These are phyloP conservation scores for Acanthosepion pharaonis DNA, from an alignment of 2,888 invertebrate species.

Conservation along the genomic window DNA sequence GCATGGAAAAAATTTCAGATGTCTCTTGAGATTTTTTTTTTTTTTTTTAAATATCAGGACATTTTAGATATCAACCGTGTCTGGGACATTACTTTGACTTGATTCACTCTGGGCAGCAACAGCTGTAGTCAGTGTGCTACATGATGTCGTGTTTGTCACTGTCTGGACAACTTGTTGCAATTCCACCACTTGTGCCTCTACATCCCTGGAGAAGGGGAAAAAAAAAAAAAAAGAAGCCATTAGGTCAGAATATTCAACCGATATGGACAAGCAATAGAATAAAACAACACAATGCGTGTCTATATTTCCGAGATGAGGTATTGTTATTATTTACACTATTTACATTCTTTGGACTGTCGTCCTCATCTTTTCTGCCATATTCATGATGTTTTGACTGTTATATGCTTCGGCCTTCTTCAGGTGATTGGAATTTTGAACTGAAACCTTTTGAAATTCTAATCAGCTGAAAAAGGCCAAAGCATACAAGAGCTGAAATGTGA, in stretches of 20 bases:
- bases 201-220: constrained; percentile 58
- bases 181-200: constrained; percentile 70
- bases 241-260: not conserved
- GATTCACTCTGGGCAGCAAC: not conserved
- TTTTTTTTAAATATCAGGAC: not conserved
- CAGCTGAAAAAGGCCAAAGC: no score
- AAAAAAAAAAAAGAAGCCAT: not conserved
- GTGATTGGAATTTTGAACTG: no score
- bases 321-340: no score
- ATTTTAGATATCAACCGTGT: not conserved
- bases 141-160: constrained; percentile 59
- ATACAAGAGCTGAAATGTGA: no score
- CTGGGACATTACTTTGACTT: not conserved
- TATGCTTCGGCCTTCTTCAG: no score
- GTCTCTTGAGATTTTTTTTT: not conserved
- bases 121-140: not conserved
- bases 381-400: no score
- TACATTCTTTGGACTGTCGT: no score
- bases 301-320: no score
- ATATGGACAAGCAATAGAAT: not conserved
- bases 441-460: no score
- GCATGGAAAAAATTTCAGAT: constrained; percentile 17
- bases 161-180: constrained; percentile 69
- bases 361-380: no score
- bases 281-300: not conserved